Base-by-base conservation (phyloP, 30 jellyfish, hydroid and myxozoan species). In the Aurelia aurita complex sp. Pacific region DNA sequence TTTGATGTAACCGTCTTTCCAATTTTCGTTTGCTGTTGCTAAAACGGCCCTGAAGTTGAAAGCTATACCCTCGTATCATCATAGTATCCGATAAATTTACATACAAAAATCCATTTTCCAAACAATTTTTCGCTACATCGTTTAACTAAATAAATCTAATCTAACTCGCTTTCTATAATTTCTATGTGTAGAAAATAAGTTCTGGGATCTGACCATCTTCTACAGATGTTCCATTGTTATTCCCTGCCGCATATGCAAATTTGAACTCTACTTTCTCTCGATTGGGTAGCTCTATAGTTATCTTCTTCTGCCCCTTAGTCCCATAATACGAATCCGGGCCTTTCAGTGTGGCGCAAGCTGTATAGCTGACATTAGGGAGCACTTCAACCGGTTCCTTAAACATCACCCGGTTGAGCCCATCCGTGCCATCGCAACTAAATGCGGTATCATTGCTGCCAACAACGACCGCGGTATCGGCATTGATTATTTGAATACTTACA, bases 151-250 rank as follows among this genome's bases (percentile, higher is more conserved):
- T 46, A 46, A 46, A 46, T 46, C 57, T 46, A 46, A 46, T 3
- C 57, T 46, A 46, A 46, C 57, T 46, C 57, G 57, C 57, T 46
- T 7, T 43, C 34, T 61, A 17, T 61, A 35, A 61, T 61, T 61
- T 61, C 67, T 85, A 94, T 7, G 99, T 94, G 67, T 89, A 94
- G 94, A 94, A 94, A n/a, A 94, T 94, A 52, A 94, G 85, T 82
- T 94, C 99, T 60, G 99, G 99, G 46, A 94, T 89, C 70, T 94
- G 99, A 13, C 99, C 99, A 76, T 94, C 99, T 69, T 94, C 97
- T 23, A 94, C 99, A 0, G 99, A 94, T 6, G 99, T 94, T 16
- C 99, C 99, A 69, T 94, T 94, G 55, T 94, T 94, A 80, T 94
- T 94, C 9, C 99, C 99, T 6, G 99, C 97, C 19, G 99, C 99